Evolutionary conservation across 2,888 invertebrate species (phyloP).

Genomic region (Leptinotarsa peninsularis): DNA sequence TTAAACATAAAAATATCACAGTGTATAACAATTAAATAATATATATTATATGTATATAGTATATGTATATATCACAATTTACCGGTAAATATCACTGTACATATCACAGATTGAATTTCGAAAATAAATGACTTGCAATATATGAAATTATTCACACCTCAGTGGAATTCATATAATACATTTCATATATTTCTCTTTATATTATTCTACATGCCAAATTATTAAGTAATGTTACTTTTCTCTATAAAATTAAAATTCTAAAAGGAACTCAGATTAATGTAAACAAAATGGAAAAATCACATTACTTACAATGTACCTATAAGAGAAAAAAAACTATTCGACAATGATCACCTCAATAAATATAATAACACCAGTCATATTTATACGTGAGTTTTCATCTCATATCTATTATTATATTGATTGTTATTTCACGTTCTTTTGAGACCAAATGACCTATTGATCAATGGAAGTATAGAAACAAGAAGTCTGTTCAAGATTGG

Average conservation of each 20-base stretch:
- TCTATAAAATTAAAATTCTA: neutral
- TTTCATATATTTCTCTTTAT: constrained; percentile 15
- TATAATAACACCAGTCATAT: neutral
- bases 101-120: constrained; percentile 29
- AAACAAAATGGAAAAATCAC: constrained; percentile 17
- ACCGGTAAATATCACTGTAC: constrained; percentile 19
- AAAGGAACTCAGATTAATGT: neutral
- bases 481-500: constrained; percentile 21
- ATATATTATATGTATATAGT: neutral
- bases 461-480: neutral
- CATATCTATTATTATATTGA: neutral
- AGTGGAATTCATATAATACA: neutral
- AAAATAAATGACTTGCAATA: constrained; percentile 5
- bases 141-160: neutral
- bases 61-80: constrained; percentile 17
- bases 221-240: constrained; percentile 27
- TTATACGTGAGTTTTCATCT: neutral
- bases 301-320: constrained; percentile 20
- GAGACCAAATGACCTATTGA: neutral
- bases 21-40: constrained; percentile 15
- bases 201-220: constrained; percentile 13
- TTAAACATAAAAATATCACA: constrained; percentile 21
- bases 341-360: neutral
- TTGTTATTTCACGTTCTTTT: neutral
- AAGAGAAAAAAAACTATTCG: constrained; percentile 5